Evolutionary conservation across 2,888 invertebrate genomes (phyloP).

Genomic region (Eremobia ochroleuca): DNA sequence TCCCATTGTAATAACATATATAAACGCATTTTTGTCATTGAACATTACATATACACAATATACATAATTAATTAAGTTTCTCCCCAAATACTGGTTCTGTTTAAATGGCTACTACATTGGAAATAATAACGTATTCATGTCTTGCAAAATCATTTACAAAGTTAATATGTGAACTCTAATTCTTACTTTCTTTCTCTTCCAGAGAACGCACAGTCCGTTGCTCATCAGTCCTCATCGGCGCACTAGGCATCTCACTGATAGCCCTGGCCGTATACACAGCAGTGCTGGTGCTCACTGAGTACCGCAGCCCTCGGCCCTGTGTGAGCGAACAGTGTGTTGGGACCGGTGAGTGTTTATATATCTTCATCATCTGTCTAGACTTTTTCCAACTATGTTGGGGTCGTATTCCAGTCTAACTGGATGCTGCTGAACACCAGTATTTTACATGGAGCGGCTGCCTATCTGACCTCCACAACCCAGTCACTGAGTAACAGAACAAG

Average conservation of each 20-base stretch:
- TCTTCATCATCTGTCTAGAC: background rate
- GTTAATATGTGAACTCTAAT: background rate
- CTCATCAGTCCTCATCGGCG: conserved; percentile 88
- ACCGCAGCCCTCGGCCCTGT: conserved; percentile 87
- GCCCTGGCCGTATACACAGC: conserved; percentile 88
- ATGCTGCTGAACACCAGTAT: background rate
- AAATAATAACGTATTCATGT: background rate
- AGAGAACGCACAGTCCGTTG: conserved; percentile 88
- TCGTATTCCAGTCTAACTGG: background rate
- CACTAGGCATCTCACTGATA: conserved; percentile 87
- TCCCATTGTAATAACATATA: background rate
- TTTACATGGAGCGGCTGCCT: background rate
- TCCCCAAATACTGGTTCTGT: background rate
- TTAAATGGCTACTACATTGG: background rate
- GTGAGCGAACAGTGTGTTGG: conserved; percentile 92
- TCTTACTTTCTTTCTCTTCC: conserved; percentile 65
- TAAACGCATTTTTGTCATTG: background rate
- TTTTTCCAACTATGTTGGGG: background rate
- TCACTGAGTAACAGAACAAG: no score
- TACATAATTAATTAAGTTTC: background rate
- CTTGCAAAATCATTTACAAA: background rate
- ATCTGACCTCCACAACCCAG: no score
- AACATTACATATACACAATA: no score
- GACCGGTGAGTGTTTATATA: conserved; percentile 87
- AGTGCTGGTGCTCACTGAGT: conserved; percentile 86